These are phyloP conservation scores for Drosophila parvula DNA, from an alignment of 1,140 invertebrate species.

Conservation along the genomic window DNA sequence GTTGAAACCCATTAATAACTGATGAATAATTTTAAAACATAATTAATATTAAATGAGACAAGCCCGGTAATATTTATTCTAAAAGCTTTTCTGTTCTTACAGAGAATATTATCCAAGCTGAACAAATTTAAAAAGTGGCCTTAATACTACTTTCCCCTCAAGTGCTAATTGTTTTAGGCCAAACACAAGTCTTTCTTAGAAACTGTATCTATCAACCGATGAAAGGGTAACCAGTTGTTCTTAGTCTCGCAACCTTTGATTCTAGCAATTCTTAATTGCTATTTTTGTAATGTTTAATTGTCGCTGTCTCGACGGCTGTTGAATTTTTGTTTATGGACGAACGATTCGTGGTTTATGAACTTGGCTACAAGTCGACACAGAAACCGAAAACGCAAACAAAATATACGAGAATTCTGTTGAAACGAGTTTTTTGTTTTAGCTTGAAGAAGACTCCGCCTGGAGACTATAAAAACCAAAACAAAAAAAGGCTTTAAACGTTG, in stretches of 20 bases:
- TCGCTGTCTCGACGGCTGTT: slow-evolving; percentile 31
- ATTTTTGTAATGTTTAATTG: slow-evolving; percentile 51
- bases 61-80: no score
- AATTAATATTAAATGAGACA: no score
- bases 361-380: slow-evolving; percentile 37
- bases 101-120: background rate
- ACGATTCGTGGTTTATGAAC: slow-evolving; percentile 73
- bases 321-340: slow-evolving; percentile 65
- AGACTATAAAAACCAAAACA: slow-evolving; percentile 15
- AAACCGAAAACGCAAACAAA: slow-evolving; percentile 29
- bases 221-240: slow-evolving; percentile 7
- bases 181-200: no score
- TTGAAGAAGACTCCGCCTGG: slow-evolving; percentile 18
- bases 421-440: slow-evolving; percentile 29
- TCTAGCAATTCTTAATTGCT: slow-evolving; percentile 42
- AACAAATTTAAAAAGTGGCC: no score
- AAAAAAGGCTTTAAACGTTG: background rate
- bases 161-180: no score
- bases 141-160: no score
- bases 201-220: background rate
- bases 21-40: no score
- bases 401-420: slow-evolving; percentile 38
- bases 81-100: no score
- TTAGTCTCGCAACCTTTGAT: slow-evolving; percentile 1
- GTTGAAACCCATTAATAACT: background rate